Evolutionary conservation across 2,888 invertebrate species (phyloP), one percentile per base, ranked within the genome.

Genomic region (Craniophora ligustri): DNA sequence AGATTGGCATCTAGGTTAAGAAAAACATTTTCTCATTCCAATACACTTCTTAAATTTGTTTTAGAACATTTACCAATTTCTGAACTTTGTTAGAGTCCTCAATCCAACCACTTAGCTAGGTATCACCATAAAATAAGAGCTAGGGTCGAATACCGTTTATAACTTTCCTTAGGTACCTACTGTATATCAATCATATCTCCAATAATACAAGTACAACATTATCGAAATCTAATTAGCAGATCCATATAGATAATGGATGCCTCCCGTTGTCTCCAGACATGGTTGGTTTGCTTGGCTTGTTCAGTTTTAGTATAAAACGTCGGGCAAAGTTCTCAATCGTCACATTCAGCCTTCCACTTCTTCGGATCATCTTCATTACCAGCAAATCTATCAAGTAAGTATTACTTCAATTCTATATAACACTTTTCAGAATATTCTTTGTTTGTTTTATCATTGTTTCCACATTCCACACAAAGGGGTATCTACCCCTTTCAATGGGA

Each of bases 221-320:
- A 56, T 28, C 40, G 19, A 56, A 82, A 83, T 67, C 55, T 58
- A 78, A 84, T 85, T 81, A 81, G 58, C 45, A 69, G 67, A 68
- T 73, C 73, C 72, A 78, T 79, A 78, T 59, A 78, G 78, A 71
- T 81, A 87, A 85, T 85, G 84, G 80, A 78, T 45, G 68, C 57
- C 69, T 62, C 88, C 85, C 71, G 79, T 70, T 59, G 88, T 67
- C 69, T 74, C 44, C 48, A 64, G 83, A 58, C 71, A 81, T 56
- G 88, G 81, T 88, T 89, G 61, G 80, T 86, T 89, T 73, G 61
- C 36, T 45, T 72, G 55, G 65, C 67, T 75, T 72, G 55, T 72
- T 67, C 44, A 51, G 59, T 50, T 78, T 67, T 46, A 63, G 81
- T 90, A 91, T 90, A 90, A 86, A 90, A 85, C 56, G 76, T 7